Conservation (phyloP, 2,888 invertebrate species). For the Cephus spinipes region DNA sequence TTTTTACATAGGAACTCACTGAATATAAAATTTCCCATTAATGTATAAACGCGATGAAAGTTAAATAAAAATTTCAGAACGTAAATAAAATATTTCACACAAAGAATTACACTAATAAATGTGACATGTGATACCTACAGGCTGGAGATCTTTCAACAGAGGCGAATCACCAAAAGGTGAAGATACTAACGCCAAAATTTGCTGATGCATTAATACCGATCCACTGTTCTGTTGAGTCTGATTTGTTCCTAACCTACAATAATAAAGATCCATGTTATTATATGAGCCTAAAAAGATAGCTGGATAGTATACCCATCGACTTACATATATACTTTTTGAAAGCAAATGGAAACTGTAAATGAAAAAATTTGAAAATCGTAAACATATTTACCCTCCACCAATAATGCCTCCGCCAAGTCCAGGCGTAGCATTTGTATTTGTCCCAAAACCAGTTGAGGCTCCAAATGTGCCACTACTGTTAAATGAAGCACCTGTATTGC, state of each 20-base stretch:
- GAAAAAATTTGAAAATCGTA: neutral
- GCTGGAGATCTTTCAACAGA: slow-evolving; percentile 79
- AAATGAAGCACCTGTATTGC: slow-evolving; percentile 66
- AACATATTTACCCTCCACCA: slow-evolving; percentile 14
- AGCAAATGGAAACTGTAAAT: neutral
- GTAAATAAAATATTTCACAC: slow-evolving; percentile 12
- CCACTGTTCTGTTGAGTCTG: slow-evolving; percentile 57
- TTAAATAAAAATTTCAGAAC: too few relatives aligned
- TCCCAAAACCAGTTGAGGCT: slow-evolving; percentile 65
- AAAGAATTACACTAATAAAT: too few relatives aligned
- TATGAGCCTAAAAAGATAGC: too few relatives aligned
- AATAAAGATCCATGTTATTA: neutral
- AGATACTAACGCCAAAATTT: slow-evolving; percentile 80
- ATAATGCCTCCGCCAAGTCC: slow-evolving; percentile 34
- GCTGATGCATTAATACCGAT: slow-evolving; percentile 74
- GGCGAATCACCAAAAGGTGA: slow-evolving; percentile 91
- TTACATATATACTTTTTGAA: too few relatives aligned
- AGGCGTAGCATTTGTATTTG: slow-evolving; percentile 40
- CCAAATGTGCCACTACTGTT: slow-evolving; percentile 63
- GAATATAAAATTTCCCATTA: too few relatives aligned
- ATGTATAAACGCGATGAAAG: too few relatives aligned
- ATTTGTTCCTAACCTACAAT: slow-evolving; percentile 45
- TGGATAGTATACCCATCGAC: too few relatives aligned
- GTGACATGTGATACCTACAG: slow-evolving; percentile 50
- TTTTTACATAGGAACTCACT: too few relatives aligned